Evolutionary conservation across 2,113 vertebrate genomes (phyloP), one percentile per base, ranked within the genome.

Genomic region (Propithecus coquereli): DNA sequence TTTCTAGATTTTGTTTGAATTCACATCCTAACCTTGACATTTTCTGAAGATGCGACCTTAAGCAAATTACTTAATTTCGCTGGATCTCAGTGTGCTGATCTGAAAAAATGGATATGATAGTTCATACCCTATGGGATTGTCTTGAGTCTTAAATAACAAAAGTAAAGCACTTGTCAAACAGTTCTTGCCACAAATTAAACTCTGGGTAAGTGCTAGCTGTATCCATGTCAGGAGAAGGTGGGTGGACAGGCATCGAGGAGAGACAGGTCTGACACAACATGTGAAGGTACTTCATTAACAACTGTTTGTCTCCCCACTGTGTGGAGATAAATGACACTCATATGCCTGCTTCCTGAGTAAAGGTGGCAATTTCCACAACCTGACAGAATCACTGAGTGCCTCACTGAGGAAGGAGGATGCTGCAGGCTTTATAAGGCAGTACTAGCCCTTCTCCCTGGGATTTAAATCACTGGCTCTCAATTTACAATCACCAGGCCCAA

Each of bases 401-500:
- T 92, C n/a, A 22, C 20, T 47, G 34, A 84, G 50, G 16, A 47
- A 13, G n/a, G 6, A 16, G 70, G 43, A 50, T 77, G 14, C 50
- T 20, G 2, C 0, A 13, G 87, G 27, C 50, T 71, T 54, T 37
- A 45, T 1, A 5, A 68, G 57, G 83, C 30, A 30, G 5, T n/a
- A 47, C 68, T 40, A 11, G 68, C 25, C 74, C 63, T 79, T 89
- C 37, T 89, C 4, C 0, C 8, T 32, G 40, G 32, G 63, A 34
- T 9, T 9, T 34, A 34, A 76, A 40, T 13, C 16, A n/a, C 76
- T 87, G 65, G 57, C n/a, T 80, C 40, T 47, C 73, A 1, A 11
- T 73, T 65, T 47, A 6, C 5, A 22, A 34, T 54, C n/a, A 5
- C 30, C 0, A 5, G 3, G 11, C 25, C 25, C 4, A 0, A 12